Evolutionary conservation across 2,888 invertebrate species (phyloP).

Genomic region (Ophion costatus): DNA sequence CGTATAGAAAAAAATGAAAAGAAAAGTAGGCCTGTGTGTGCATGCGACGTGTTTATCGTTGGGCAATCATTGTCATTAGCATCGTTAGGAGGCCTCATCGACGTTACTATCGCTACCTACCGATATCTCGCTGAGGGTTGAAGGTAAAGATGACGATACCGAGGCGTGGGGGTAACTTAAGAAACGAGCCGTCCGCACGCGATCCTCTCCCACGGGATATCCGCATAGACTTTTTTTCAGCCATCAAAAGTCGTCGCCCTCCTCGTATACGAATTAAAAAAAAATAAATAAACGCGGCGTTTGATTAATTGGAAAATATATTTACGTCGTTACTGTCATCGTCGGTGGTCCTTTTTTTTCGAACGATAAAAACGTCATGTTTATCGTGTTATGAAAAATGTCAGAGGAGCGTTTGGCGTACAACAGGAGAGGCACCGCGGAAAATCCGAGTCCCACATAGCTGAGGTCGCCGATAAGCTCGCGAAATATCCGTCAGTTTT

Average conservation of each 20-base stretch:
- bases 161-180: conserved; percentile 5
- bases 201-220: conserved; percentile 61
- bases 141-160: conserved; percentile 16
- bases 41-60: conserved; percentile 11
- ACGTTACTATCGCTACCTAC: conserved; percentile 65
- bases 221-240: conserved; percentile 2
- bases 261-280: background rate
- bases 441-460: conserved; percentile 13
- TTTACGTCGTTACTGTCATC: background rate
- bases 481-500: conserved; percentile 38
- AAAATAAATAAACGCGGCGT: background rate
- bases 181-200: conserved; percentile 42
- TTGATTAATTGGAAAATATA: background rate
- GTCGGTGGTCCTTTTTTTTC: background rate
- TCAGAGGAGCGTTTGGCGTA: background rate
- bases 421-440: background rate
- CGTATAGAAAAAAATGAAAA: background rate
- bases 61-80: conserved; percentile 23
- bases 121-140: conserved; percentile 17
- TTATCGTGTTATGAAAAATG: background rate
- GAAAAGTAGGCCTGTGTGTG: background rate
- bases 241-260: background rate
- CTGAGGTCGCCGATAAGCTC: conserved; percentile 25
- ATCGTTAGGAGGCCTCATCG: conserved; percentile 8
- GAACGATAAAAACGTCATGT: background rate